Evolutionary conservation across 2,888 invertebrate species (phyloP), one percentile per base, ranked within the genome.

Genomic region (Candidula unifasciata): DNA sequence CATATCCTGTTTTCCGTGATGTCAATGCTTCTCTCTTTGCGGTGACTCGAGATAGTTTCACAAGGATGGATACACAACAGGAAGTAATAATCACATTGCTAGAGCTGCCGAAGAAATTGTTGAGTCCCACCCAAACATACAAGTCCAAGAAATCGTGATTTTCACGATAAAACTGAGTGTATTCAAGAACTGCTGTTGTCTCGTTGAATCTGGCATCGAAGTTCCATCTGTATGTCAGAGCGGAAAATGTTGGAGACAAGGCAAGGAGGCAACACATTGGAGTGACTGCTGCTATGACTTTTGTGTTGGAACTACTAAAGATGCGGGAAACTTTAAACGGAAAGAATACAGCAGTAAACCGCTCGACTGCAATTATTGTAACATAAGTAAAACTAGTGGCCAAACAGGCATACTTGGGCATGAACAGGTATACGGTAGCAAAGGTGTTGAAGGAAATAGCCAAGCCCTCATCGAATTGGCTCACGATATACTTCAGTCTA

Each of bases 51-150:
- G 35, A 64, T 1, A 79, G 57, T 30, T 79, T 79, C 10, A 79
- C 13, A 13, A 37, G 24, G 33, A 79, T 79, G 3, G 79, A 44
- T 18, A 79, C 24, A 18, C 79, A 79, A 44, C 79, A 79, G 0
- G 37, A 60, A 1, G 52, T 30, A 10, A 66, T 37, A 24, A 79
- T 27, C 2, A 52, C 0, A 24, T 37, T 66, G 37, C 79, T 79
- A 2, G 35, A 66, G 16, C 18, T 1, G 16, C 79, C 18, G 13
- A 64, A 79, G 5, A 79, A 79, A 5, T 44, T 79, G 66, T 79
- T 79, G 35, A 79, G 37, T 35, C 79, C 79, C 33, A 79, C 79
- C 79, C 79, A 79, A 2, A 44, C 52, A 33, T 79, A 79, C 44
- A 79, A 24, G 35, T 66, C 79, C 0, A 79, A 24, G 30, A 79